These are phyloP conservation scores for Rhaphigaster nebulosa DNA, from an alignment of 2,888 invertebrate species.

Conservation along the genomic window DNA sequence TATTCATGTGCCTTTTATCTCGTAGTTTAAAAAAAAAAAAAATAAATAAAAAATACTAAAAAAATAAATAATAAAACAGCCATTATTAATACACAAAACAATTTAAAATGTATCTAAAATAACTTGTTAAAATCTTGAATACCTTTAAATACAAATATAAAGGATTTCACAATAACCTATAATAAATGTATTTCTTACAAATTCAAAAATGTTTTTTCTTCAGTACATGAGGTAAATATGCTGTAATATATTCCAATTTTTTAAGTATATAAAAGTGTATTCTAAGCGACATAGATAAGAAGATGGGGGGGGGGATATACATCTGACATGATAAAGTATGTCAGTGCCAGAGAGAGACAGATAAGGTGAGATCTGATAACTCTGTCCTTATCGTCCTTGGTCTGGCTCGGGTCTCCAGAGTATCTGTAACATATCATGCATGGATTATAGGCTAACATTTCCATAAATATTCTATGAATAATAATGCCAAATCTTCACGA, in stretches of 20 bases:
- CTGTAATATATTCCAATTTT: not conserved
- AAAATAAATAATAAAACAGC: no score
- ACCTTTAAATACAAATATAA: no score
- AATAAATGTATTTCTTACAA: no score
- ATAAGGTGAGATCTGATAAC: not conserved
- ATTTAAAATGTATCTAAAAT: no score
- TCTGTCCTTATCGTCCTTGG: not conserved
- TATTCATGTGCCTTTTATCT: no score
- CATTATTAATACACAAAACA: no score
- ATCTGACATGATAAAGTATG: slow-evolving; percentile 36
- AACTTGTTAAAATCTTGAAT: no score
- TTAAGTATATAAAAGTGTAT: not conserved
- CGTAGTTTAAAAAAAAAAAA: no score
- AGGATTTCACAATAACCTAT: no score
- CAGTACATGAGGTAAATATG: not conserved
- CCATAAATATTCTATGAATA: not conserved
- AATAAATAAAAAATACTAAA: no score
- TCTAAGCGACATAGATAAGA: not conserved
- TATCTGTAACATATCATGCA: not conserved
- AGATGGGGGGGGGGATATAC: not conserved
- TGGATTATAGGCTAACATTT: not conserved
- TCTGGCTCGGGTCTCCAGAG: not conserved
- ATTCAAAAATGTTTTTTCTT: no score
- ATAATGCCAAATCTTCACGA: not conserved
- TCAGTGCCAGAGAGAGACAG: not conserved